Evolutionary conservation across 2,113 vertebrate genomes (phyloP).

Genomic region (Siniperca knerii): DNA sequence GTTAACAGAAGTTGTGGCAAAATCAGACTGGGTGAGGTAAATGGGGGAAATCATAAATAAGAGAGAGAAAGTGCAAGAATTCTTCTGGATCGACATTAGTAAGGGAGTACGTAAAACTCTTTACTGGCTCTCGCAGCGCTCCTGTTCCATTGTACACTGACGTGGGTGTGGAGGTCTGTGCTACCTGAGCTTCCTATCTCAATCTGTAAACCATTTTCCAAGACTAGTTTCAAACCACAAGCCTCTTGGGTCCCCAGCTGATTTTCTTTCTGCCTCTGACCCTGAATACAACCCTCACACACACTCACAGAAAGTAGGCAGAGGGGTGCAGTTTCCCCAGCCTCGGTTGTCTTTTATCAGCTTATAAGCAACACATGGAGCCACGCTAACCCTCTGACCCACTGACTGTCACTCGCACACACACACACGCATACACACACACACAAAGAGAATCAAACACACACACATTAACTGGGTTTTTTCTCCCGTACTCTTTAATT

Average conservation of each 20-base stretch:
- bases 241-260: slow-evolving; percentile 54
- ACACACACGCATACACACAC: too few relatives aligned
- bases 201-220: slow-evolving; percentile 67
- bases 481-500: slow-evolving; percentile 28
- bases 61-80: background rate
- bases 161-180: slow-evolving; percentile 22
- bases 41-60: background rate
- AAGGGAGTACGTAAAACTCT: background rate
- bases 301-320: slow-evolving; percentile 40
- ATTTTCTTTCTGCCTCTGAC: slow-evolving; percentile 59
- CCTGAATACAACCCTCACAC: slow-evolving; percentile 34
- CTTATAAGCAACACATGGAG: slow-evolving; percentile 75
- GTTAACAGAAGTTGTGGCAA: background rate
- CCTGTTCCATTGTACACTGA: slow-evolving; percentile 13
- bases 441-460: slow-evolving; percentile 22
- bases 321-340: slow-evolving; percentile 67
- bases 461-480: slow-evolving; percentile 16
- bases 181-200: slow-evolving; percentile 66
- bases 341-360: slow-evolving; percentile 65
- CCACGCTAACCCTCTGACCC: slow-evolving; percentile 70
- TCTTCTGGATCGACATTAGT: background rate
- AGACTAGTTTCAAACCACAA: slow-evolving; percentile 59
- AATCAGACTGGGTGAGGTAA: background rate
- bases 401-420: slow-evolving; percentile 11
- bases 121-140: slow-evolving; percentile 4